These are phyloP conservation scores for Varecia variegata DNA, from an alignment of 2,797 vertebrate genomes.

Conservation along the genomic window DNA sequence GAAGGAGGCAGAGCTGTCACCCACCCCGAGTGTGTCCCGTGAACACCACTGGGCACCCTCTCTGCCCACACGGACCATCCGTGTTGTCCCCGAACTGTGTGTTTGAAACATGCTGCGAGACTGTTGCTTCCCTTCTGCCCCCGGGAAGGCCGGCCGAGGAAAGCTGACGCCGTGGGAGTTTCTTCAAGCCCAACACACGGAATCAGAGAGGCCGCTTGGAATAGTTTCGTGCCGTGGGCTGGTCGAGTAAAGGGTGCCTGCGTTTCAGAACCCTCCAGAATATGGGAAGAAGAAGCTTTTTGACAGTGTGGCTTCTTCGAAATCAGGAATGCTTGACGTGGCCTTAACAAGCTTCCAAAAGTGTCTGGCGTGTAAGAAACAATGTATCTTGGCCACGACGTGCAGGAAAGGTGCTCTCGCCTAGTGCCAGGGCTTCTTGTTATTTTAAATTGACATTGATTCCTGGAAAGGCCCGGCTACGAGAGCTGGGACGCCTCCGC, in stretches of 20 bases:
- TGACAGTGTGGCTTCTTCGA: background rate
- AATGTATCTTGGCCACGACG: accelerated
- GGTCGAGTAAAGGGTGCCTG: constrained; percentile 35
- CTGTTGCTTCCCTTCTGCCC: background rate
- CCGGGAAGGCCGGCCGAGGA: background rate
- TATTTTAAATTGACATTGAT: background rate
- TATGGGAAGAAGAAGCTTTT: background rate
- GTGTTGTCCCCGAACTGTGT: background rate
- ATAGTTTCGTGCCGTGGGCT: constrained; percentile 33
- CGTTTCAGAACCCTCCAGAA: background rate
- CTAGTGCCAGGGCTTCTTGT: background rate
- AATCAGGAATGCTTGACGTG: background rate
- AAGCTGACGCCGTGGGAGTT: constrained; percentile 49
- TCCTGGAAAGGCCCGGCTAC: background rate
- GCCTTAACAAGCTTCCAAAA: background rate
- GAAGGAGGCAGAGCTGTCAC: background rate
- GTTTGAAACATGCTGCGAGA: background rate
- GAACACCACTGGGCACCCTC: background rate
- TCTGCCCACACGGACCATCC: background rate
- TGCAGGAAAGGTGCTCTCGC: too few species aligned
- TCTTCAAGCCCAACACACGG: constrained; percentile 28
- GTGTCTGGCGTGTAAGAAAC: background rate
- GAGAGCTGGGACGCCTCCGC: accelerated
- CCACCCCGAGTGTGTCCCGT: accelerated
- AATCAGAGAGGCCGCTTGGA: constrained; percentile 49